A percentile compares a stretch with the other conserved stretches of the same genome.
These are phyloP conservation scores for Pinna nobilis DNA, from an alignment of 1,140 invertebrate species.

Conservation along the genomic window DNA sequence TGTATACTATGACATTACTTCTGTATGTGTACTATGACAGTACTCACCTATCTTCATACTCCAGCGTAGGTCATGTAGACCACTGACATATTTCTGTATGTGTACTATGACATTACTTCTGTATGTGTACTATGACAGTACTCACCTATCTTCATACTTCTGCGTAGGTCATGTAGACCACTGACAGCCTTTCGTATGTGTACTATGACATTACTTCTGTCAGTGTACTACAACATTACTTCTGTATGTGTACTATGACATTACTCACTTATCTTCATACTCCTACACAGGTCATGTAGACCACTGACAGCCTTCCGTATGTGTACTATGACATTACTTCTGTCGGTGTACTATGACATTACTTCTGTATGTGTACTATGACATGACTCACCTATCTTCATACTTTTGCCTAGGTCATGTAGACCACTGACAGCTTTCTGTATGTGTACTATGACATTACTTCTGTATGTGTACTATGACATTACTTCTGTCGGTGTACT, in stretches of 20 bases:
- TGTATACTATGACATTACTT: too few relatives aligned
- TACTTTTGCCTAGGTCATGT: too few relatives aligned
- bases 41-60: slow-evolving; percentile 21
- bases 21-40: too few relatives aligned
- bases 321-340: slow-evolving; percentile 68
- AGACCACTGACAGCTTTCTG: too few relatives aligned
- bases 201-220: slow-evolving; percentile 6
- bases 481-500: too few relatives aligned
- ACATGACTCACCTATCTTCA: too few relatives aligned
- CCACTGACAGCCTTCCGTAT: slow-evolving; percentile 67
- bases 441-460: too few relatives aligned
- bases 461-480: too few relatives aligned
- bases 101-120: too few relatives aligned
- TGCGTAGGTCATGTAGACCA: not conserved
- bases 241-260: not conserved
- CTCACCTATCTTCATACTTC: not conserved
- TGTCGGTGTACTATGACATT: too few relatives aligned
- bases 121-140: too few relatives aligned
- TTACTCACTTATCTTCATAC: slow-evolving; percentile 18
- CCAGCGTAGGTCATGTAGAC: slow-evolving; percentile 54
- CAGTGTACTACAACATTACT: not conserved
- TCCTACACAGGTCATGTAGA: slow-evolving; percentile 52
- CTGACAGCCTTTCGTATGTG: not conserved
- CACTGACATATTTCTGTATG: slow-evolving; percentile 67
- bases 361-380: too few relatives aligned